Percentiles rank a stretch among this genome's conserved stretches.
Conservation (phyloP, 2,888 invertebrate genomes). For the Sepioteuthis lessoniana region DNA sequence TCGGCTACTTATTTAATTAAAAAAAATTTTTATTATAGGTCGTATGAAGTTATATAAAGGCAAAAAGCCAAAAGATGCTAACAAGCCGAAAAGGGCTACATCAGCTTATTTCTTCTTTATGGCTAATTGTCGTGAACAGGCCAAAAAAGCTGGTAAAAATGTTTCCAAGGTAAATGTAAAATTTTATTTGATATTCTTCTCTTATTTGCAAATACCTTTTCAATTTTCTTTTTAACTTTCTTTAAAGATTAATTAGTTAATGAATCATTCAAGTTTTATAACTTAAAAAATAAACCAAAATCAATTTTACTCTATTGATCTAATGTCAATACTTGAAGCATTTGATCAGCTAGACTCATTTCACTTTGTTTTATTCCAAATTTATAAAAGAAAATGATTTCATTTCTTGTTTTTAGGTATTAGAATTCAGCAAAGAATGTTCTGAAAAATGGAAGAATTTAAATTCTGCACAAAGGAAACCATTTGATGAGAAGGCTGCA, state of each 20-base stretch:
- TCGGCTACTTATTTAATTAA: too few relatives aligned
- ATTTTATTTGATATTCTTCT: too few relatives aligned
- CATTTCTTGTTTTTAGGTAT: constrained; percentile 67
- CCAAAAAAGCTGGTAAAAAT: constrained; percentile 70
- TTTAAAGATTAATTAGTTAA: too few relatives aligned
- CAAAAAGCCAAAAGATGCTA: constrained; percentile 65
- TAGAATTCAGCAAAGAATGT: constrained; percentile 75
- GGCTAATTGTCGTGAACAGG: constrained; percentile 72
- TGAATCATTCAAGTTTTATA: too few relatives aligned
- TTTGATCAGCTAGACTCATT: too few relatives aligned
- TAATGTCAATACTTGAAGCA: too few relatives aligned
- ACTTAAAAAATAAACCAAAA: too few relatives aligned
- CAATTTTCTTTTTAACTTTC: too few relatives aligned
- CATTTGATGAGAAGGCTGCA: constrained; percentile 74
- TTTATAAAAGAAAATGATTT: not conserved
- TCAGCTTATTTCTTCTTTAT: constrained; percentile 74
- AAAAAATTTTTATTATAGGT: constrained; percentile 24
- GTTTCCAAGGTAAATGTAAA: constrained; percentile 65
- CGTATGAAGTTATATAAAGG: not conserved
- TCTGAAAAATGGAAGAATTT: constrained; percentile 75
- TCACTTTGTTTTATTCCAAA: not conserved
- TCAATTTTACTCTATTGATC: too few relatives aligned
- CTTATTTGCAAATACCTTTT: too few relatives aligned
- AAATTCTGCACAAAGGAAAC: constrained; percentile 69
- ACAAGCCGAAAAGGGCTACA: constrained; percentile 73